Evolutionary conservation across 2,113 vertebrate genomes (phyloP), one percentile per base, ranked within the genome.

Genomic region (Talpa occidentalis): DNA sequence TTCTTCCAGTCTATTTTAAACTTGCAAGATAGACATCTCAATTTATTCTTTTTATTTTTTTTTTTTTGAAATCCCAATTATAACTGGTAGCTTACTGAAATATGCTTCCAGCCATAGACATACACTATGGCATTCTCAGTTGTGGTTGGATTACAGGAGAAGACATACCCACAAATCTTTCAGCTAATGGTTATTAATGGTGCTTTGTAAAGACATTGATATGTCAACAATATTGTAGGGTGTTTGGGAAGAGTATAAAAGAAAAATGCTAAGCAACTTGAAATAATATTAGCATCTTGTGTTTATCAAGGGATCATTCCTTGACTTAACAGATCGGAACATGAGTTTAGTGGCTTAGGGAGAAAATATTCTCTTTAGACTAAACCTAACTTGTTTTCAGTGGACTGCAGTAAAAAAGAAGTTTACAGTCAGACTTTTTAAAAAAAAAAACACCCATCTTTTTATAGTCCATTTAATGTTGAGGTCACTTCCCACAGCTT

Each of bases 1-100:
- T 77, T 73, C 72, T 67, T 59, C 70, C 24, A 15, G 35, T 72
- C 49, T 82, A 54, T 89, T 93, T 95, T 78, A 85, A 94, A 66
- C 62, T 69, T 80, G 30, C 49, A 95, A 93, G 89, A 87, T 52
- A 80, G 84, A 81, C 17, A 86, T 56, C 42, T 59, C n/a, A 22
- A 32, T 69, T 28, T 77, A n/a, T 92, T 93, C 32, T 14, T 79
- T n/a, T n/a, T n/a, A n/a, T n/a, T 86, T 79, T 15, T 92, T 86
- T 79, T 15, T 64, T 32, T 64, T 16, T 9, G 60, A 1, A 52
- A 64, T 76, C 35, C 11, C 9, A 69, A 30, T 66, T 47, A 47
- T 6, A 67, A 49, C n/a, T 93, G 24, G 47, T 26, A 22, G 11
- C 56, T 87, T 47, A 26, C 86, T 59, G n/a, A 81, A 64, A 91